Evolutionary conservation across 2,888 invertebrate species (phyloP).

Genomic region (Synanthedon myopaeformis): DNA sequence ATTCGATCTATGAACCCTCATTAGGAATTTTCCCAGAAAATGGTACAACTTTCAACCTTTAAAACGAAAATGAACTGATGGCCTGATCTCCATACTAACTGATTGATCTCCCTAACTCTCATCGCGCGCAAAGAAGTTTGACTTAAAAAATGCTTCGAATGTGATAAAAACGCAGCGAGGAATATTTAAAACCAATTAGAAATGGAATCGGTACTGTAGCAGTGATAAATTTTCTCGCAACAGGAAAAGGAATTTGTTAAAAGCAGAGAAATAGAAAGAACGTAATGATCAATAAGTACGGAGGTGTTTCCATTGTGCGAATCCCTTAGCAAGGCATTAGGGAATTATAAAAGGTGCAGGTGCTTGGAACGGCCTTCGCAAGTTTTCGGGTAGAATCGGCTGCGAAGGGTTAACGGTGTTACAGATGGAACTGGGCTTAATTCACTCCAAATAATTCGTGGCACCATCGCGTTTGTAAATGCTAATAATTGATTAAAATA

Average conservation of each 20-base stretch:
- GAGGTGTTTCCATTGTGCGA: background rate
- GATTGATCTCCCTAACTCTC: too few species aligned
- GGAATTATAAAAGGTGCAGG: constrained; percentile 30
- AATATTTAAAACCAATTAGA: too few species aligned
- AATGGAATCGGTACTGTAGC: background rate
- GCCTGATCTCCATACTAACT: too few species aligned
- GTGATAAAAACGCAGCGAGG: too few species aligned
- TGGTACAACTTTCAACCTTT: too few species aligned
- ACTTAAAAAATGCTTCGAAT: too few species aligned
- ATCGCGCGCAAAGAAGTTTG: too few species aligned
- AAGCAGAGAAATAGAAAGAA: background rate
- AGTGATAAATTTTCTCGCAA: background rate
- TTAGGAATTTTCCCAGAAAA: too few species aligned
- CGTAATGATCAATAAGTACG: background rate
- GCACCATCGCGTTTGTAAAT: background rate
- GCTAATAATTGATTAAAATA: too few species aligned
- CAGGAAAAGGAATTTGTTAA: background rate
- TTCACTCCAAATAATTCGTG: background rate
- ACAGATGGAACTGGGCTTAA: background rate
- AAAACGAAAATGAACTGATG: too few species aligned
- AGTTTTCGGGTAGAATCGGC: background rate
- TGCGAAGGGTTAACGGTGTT: background rate
- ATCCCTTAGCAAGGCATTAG: constrained; percentile 16
- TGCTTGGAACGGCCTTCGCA: constrained; percentile 14
- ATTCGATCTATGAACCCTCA: too few species aligned